Evolutionary conservation across 2,113 vertebrate genomes (phyloP).

Genomic region (Poeciliopsis retropinna): DNA sequence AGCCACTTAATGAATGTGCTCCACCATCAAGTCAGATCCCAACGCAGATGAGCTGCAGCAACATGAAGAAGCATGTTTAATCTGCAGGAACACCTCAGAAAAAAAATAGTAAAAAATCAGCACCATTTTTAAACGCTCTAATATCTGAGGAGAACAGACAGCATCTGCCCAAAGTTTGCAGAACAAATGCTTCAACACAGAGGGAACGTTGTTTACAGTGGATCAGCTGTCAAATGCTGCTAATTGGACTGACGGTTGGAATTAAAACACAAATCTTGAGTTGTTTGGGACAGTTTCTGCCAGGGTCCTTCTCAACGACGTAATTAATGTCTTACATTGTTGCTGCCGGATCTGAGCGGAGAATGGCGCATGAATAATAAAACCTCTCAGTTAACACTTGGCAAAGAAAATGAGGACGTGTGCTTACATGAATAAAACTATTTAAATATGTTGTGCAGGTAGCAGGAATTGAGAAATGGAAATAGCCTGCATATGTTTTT

Average conservation of each 20-base stretch:
- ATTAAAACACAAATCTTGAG: neutral
- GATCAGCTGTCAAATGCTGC: slow-evolving; percentile 3
- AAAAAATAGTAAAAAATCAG: neutral
- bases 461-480: neutral
- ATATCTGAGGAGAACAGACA: slow-evolving; percentile 20
- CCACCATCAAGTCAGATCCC: slow-evolving; percentile 14
- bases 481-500: slow-evolving; percentile 4
- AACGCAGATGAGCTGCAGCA: neutral
- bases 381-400: neutral
- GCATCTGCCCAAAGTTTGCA: slow-evolving; percentile 21
- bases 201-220: neutral
- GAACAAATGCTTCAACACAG: neutral
- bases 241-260: slow-evolving; percentile 12
- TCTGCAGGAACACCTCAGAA: neutral
- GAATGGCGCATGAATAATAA: neutral
- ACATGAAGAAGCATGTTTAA: neutral
- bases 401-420: neutral
- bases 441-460: fast-evolving
- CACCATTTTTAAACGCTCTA: neutral
- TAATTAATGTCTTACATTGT: neutral
- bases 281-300: neutral
- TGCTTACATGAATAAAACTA: neutral
- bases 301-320: neutral
- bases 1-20: slow-evolving; percentile 43
- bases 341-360: neutral